A percentile compares a stretch with the other conserved stretches of the same genome.
phyloP scores from a whole-genome alignment of 2,113 vertebrate genomes.

The Entelurus aequoreus region DNA sequence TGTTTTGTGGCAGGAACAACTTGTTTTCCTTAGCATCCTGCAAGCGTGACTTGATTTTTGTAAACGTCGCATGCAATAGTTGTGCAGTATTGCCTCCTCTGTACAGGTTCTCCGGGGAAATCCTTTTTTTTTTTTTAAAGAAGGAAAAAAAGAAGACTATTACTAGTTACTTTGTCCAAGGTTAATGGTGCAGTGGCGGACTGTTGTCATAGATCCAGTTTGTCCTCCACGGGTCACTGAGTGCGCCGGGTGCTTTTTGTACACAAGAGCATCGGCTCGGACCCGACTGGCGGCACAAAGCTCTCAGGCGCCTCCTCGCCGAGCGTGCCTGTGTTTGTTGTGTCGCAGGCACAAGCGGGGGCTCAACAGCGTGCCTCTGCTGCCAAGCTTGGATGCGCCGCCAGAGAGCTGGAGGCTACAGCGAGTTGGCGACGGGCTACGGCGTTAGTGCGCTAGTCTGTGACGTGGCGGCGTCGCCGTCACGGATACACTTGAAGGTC shows the following conservation, averaged over 20 bases:
- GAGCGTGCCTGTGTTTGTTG: slow-evolving; percentile 27
- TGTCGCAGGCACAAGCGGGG: slow-evolving; percentile 20
- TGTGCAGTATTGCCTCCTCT: neutral
- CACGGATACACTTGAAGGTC: slow-evolving; percentile 20
- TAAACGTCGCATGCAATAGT: slow-evolving; percentile 6
- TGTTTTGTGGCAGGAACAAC: slow-evolving; percentile 17
- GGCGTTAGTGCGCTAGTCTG: slow-evolving; percentile 7
- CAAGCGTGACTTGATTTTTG: slow-evolving; percentile 8
- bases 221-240: slow-evolving; percentile 46
- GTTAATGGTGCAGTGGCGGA: slow-evolving; percentile 38
- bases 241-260: slow-evolving; percentile 20
- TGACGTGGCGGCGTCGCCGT: slow-evolving; percentile 14
- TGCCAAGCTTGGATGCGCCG: slow-evolving; percentile 30
- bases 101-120: slow-evolving; percentile 30
- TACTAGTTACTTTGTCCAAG: slow-evolving; percentile 45
- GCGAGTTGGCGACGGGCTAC: slow-evolving; percentile 19
- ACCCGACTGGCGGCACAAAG: slow-evolving; percentile 24
- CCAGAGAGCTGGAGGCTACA: slow-evolving; percentile 17
- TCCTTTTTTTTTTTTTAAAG: slow-evolving; percentile 46
- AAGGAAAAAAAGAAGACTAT: slow-evolving; percentile 25
- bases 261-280: slow-evolving; percentile 24
- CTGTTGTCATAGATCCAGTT: slow-evolving; percentile 26
- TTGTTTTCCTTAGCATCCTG: slow-evolving; percentile 9
- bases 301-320: slow-evolving; percentile 20
- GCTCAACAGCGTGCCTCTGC: neutral